Evolutionary conservation across 2,888 invertebrate species (phyloP), one percentile per base, ranked within the genome.

Genomic region (Bembecia ichneumoniformis): DNA sequence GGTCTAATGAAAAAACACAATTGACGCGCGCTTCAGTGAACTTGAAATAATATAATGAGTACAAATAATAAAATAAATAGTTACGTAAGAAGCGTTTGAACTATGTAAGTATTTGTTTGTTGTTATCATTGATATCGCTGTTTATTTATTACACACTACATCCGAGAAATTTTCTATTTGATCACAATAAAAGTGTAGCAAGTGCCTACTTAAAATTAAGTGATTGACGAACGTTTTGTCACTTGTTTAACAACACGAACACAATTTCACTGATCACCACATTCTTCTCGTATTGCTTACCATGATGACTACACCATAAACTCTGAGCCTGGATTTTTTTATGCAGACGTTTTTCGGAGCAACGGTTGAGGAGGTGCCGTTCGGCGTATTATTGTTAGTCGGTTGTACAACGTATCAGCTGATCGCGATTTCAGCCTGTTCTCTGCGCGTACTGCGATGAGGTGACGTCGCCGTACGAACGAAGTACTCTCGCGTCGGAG

Each of bases 401-500:
- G 13, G 13, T 40, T 11, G 40, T 14, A 40, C 13, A 40, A 4
- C 14, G 13, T 40, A 82, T 77, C 82, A 80, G 82, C 82, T 81
- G 82, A 79, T 79, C 74, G 77, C 62, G 65, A 69, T 60, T 67
- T 73, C 66, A 70, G 62, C 63, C 63, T 35, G 66, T 62, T 13
- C n/a, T 62, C 55, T 57, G 54, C 51, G 55, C 59, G 58, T 64
- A 62, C 58, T 57, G 64, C 63, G 59, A 58, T 59, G 69, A 63
- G 68, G n/a, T 63, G 66, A 63, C 62, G 66, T 52, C 70, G 28
- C 9, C 9, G 28, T 28, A 28, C 28, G 66, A 66, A 67, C 68
- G 68, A 68, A 71, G 82, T 76, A 72, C 74, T 74, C 63, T 68
- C 60, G 63, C 71, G 62, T 59, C 71, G 78, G 71, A 68, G 79